Evolutionary conservation across 2,888 invertebrate genomes (phyloP), one percentile per base, ranked within the genome.

Genomic region (Lithophane semibrunnea): DNA sequence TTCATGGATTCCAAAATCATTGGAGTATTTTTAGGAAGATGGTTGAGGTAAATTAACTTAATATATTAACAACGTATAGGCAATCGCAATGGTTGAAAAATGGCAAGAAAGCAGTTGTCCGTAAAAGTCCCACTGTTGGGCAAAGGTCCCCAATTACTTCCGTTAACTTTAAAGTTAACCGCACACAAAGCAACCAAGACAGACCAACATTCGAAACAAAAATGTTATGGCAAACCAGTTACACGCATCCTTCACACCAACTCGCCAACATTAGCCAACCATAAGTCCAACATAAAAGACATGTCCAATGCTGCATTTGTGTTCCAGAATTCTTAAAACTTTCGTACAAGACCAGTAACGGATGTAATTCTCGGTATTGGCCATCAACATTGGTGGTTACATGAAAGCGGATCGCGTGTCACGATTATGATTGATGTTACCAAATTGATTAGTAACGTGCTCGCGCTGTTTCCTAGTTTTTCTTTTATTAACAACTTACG

Each of bases 361-460:
- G 10, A 70, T 24, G 2, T 18, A 1, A 24, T 13, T 16, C 12
- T 37, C 18, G 18, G 21, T 54, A n/a, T 73, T 82, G 49, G 69
- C 16, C 24, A 9, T 21, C 49, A 82, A 85, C 4, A 24, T 82
- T 81, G 63, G 77, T 56, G 64, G 61, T 83, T 80, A 79, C 75
- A 76, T 80, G 73, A 73, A 87, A 79, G 75, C 75, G 68, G 49
- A 85, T 90, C 82, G 89, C 91, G 88, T 89, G 89, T 79, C 80
- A 73, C 58, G 70, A 29, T 75, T 64, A 83, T 86, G 87, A 88
- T 88, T 81, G 86, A 89, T 85, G 85, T 87, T 89, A 88, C 87
- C 81, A 85, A 89, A 91, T 86, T 88, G 84, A 89, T 88, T 87
- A 80, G 85, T 70, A 80, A 79, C 82, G 77, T 81, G 81, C 80